A percentile compares a stretch with the other conserved stretches of the same genome.
Evolutionary conservation across 2,113 vertebrate genomes (phyloP).

Genomic region (Lepisosteus osseus): DNA sequence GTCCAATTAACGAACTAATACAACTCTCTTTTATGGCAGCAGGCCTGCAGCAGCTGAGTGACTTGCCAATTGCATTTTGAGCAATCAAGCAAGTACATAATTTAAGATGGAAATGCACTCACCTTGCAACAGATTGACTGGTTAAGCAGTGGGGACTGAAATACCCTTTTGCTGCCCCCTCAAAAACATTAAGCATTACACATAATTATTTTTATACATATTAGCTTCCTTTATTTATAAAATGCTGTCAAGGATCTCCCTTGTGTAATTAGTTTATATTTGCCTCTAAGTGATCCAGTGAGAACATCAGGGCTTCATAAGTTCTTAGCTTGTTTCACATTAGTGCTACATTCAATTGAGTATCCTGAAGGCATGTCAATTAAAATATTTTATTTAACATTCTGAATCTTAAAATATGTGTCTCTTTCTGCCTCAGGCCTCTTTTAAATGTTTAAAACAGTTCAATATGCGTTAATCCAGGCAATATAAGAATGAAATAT

Average conservation of each 20-base stretch:
- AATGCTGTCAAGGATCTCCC: slow-evolving; percentile 20
- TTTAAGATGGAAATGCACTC: no score
- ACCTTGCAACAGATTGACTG: no score
- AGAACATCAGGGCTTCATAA: slow-evolving; percentile 13
- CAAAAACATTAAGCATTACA: slow-evolving; percentile 4
- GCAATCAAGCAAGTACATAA: no score
- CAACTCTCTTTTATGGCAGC: no score
- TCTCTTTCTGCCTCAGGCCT: slow-evolving; percentile 18
- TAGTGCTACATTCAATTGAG: slow-evolving; percentile 18
- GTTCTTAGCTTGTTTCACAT: not conserved
- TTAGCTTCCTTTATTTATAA: slow-evolving; percentile 14
- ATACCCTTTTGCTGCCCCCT: no score
- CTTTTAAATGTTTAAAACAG: slow-evolving; percentile 17
- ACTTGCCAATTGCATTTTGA: no score
- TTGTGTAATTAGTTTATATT: slow-evolving; percentile 25
- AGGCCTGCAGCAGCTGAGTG: no score
- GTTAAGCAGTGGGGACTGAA: no score
- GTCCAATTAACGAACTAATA: no score
- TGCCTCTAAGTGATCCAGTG: slow-evolving; percentile 19
- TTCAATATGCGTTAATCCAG: slow-evolving; percentile 3
- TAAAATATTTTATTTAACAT: slow-evolving; percentile 25
- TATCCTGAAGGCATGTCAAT: slow-evolving; percentile 26
- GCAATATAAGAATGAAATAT: slow-evolving; percentile 10
- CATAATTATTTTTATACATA: slow-evolving; percentile 14
- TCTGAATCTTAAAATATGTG: slow-evolving; percentile 28